These are phyloP conservation scores for Hormaphis cornu DNA, from an alignment of 1,140 invertebrate genomes.

Conservation along the genomic window DNA sequence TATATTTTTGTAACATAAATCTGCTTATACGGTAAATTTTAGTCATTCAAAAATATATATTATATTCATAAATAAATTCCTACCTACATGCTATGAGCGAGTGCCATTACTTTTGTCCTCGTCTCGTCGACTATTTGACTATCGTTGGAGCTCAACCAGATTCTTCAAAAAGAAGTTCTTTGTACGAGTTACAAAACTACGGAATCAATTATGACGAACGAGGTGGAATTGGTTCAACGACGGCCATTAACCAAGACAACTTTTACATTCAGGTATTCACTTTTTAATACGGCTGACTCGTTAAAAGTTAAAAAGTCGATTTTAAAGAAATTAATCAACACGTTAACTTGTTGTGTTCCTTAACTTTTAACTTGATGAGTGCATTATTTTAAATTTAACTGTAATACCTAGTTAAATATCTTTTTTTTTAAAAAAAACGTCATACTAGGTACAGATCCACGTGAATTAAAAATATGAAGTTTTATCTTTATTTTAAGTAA, in stretches of 20 bases:
- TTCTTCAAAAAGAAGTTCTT: slow-evolving; percentile 42
- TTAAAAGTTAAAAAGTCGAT: too few species aligned
- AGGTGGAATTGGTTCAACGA: slow-evolving; percentile 41
- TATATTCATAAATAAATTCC: background rate
- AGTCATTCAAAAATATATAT: slow-evolving; percentile 1
- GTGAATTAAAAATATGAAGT: too few species aligned
- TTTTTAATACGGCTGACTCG: too few species aligned
- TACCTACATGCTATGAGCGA: slow-evolving; percentile 20
- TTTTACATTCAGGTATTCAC: slow-evolving; percentile 5
- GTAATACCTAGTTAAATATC: too few species aligned
- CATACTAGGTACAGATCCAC: too few species aligned
- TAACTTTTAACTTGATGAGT: too few species aligned
- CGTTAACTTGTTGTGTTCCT: too few species aligned
- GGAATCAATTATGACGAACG: slow-evolving; percentile 46
- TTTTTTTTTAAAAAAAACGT: too few species aligned
- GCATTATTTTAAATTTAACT: too few species aligned
- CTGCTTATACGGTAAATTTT: background rate
- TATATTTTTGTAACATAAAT: slow-evolving; percentile 10
- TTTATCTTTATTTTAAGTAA: too few species aligned
- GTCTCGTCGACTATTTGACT: slow-evolving; percentile 88
- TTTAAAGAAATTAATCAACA: too few species aligned
- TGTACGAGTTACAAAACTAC: slow-evolving; percentile 38
- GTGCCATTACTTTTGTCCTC: slow-evolving; percentile 50
- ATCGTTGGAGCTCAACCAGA: slow-evolving; percentile 81
- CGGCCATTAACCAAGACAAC: slow-evolving; percentile 63